Conservation (phyloP, 1,140 invertebrate genomes). For the Atta texana region DNA sequence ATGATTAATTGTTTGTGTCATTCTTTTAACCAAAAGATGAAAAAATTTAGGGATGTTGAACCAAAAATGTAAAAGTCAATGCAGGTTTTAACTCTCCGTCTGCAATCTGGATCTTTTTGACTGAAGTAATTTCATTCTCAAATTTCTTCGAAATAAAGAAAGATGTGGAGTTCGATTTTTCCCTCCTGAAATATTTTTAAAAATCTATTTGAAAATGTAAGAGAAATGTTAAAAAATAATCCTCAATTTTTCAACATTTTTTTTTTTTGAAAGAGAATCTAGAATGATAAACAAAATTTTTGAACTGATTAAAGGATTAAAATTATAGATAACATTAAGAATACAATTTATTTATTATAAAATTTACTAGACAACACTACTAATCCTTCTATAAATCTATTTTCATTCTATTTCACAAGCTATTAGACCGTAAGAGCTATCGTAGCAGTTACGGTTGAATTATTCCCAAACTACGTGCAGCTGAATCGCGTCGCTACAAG, state of each 20-base stretch:
- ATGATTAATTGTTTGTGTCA: not conserved
- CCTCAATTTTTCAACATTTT: too few species aligned
- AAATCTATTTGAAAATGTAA: too few species aligned
- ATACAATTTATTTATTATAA: not conserved
- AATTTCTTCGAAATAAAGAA: too few species aligned
- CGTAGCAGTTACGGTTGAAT: slow-evolving; percentile 31
- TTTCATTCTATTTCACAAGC: not conserved
- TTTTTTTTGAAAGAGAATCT: too few species aligned
- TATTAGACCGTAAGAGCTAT: not conserved
- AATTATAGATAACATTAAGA: not conserved
- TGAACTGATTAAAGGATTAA: too few species aligned
- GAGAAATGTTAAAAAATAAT: too few species aligned
- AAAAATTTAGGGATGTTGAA: not conserved
- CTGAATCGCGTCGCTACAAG: slow-evolving; percentile 18
- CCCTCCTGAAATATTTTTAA: too few species aligned
- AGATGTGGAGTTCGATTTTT: too few species aligned
- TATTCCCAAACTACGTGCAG: slow-evolving; percentile 14
- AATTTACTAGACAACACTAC: not conserved
- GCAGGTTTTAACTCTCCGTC: not conserved
- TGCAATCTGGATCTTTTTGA: too few species aligned
- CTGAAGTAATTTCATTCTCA: too few species aligned
- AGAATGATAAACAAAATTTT: too few species aligned
- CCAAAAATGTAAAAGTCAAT: not conserved
- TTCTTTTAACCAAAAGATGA: not conserved
- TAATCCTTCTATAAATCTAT: not conserved